Evolutionary conservation across 2,888 invertebrate species (phyloP).

Genomic region (Deroplatys truncata): DNA sequence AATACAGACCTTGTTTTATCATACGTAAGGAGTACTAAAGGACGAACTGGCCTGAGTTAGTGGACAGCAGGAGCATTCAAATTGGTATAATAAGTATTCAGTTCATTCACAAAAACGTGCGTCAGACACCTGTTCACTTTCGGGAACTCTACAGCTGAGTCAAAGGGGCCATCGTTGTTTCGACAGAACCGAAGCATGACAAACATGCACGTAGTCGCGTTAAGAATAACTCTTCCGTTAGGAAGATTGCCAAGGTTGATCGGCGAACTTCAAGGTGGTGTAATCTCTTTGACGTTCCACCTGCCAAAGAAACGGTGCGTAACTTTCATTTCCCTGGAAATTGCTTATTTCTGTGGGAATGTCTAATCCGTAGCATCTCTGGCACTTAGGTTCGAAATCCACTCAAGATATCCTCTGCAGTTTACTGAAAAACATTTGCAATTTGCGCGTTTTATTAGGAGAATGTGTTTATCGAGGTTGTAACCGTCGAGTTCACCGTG

Average conservation of each 20-base stretch:
- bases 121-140: background rate
- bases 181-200: background rate
- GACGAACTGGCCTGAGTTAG: too few species aligned
- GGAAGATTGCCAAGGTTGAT: background rate
- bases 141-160: background rate
- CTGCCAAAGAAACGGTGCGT: background rate
- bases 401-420: too few species aligned
- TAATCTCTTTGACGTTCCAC: background rate
- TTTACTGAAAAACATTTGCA: too few species aligned
- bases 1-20: too few species aligned
- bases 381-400: too few species aligned
- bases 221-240: background rate
- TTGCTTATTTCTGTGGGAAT: background rate
- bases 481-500: too few species aligned
- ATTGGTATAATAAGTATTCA: background rate
- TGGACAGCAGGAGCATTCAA: background rate
- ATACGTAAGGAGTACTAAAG: too few species aligned
- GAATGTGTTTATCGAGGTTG: too few species aligned
- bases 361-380: too few species aligned
- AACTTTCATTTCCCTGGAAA: background rate
- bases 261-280: too few species aligned
- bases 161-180: background rate
- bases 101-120: background rate
- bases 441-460: too few species aligned
- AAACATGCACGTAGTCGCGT: background rate